Evolutionary conservation across 2,888 invertebrate species (phyloP).

Genomic region (Prosopocoilus inquinatus): DNA sequence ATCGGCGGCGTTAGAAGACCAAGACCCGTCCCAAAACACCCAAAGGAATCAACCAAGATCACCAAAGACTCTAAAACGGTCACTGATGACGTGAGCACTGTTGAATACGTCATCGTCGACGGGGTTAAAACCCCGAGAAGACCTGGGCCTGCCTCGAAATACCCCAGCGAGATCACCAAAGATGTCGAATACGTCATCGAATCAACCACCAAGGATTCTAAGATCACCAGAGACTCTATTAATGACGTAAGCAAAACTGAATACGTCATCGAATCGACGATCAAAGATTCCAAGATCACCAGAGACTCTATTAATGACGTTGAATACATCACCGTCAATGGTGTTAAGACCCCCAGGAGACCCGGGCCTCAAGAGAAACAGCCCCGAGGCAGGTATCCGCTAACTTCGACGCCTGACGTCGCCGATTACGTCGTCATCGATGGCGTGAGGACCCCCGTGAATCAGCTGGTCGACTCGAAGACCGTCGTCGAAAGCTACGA

Average conservation of each 20-base stretch:
- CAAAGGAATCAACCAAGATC: background rate
- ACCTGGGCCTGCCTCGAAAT: too few relatives aligned
- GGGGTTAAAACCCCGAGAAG: conserved; percentile 10
- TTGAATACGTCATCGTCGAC: conserved; percentile 7
- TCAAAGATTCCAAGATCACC: conserved; percentile 13
- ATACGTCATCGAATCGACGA: conserved; percentile 22
- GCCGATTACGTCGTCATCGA: conserved; percentile 10
- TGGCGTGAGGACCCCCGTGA: conserved; percentile 2
- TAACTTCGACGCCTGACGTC: background rate
- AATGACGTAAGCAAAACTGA: conserved; percentile 36
- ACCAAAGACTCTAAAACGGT: background rate
- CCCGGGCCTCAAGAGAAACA: conserved; percentile 1
- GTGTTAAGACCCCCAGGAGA: background rate
- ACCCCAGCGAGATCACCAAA: too few relatives aligned
- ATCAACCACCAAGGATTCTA: conserved; percentile 35
- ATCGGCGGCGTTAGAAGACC: conserved; percentile 9
- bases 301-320: background rate
- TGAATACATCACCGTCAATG: conserved; percentile 8
- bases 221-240: conserved; percentile 34
- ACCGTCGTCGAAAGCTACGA: conserved; percentile 34
- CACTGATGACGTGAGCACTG: background rate
- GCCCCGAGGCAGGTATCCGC: background rate
- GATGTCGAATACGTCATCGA: conserved; percentile 15
- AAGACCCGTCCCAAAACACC: conserved; percentile 2
- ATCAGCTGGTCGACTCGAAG: conserved; percentile 28